These are phyloP conservation scores for Python bivittatus DNA, from an alignment of 2,113 vertebrate species.

Conservation along the genomic window DNA sequence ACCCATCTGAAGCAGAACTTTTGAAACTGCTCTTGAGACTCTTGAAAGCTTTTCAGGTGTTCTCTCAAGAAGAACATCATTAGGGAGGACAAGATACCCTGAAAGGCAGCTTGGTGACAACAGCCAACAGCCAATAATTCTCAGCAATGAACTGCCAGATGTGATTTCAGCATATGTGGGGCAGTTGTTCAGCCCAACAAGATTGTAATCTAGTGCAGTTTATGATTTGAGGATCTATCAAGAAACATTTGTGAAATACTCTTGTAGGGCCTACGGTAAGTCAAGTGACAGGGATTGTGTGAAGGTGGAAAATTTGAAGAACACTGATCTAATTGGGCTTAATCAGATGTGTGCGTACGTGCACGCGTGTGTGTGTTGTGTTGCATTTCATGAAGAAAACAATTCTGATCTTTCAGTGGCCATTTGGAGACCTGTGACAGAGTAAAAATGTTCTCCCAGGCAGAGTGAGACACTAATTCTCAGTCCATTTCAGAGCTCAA, in stretches of 20 bases:
- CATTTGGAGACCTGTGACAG: neutral
- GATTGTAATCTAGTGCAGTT: neutral
- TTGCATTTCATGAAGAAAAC: neutral
- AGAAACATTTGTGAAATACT: neutral
- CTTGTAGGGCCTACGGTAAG: neutral
- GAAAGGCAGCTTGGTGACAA: neutral
- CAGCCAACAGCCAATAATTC: neutral
- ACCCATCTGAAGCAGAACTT: neutral
- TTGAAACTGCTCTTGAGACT: neutral
- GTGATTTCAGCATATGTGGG: neutral
- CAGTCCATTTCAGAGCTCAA: neutral
- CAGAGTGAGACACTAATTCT: neutral
- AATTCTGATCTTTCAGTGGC: neutral
- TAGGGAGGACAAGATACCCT: neutral
- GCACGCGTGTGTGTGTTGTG: too few relatives aligned
- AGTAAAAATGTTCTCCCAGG: neutral
- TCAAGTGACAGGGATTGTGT: neutral
- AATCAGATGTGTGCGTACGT: neutral
- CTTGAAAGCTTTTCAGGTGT: neutral
- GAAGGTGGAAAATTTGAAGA: neutral
- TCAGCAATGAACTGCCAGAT: neutral
- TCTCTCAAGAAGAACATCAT: neutral
- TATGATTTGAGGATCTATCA: neutral
- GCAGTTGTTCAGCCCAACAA: neutral
- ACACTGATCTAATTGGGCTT: neutral